Evolutionary conservation across 2,797 vertebrate species (phyloP).

Genomic region (Prunella strophiata): DNA sequence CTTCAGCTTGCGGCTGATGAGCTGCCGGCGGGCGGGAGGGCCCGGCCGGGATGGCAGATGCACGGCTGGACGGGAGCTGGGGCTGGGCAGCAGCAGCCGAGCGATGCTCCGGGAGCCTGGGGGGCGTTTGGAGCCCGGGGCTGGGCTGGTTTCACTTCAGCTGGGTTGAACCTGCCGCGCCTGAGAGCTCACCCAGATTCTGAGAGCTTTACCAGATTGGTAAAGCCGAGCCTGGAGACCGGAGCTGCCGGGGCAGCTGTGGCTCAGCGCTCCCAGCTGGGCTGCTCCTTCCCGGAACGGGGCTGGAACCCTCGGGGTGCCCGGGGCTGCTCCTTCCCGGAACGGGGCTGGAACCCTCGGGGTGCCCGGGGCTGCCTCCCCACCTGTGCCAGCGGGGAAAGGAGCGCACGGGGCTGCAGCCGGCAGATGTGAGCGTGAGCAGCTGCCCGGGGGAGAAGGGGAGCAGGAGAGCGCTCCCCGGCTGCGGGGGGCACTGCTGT

Average conservation of each 20-base stretch:
- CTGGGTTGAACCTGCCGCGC: background rate
- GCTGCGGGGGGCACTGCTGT: accelerated
- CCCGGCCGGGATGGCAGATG: background rate
- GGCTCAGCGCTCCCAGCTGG: background rate
- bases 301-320: background rate
- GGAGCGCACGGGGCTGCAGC: background rate
- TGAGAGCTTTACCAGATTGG: background rate
- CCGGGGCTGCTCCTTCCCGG: background rate
- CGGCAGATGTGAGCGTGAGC: background rate
- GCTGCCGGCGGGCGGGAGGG: background rate
- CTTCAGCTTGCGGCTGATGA: accelerated
- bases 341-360: background rate
- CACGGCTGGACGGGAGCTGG: no score
- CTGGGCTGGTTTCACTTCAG: background rate
- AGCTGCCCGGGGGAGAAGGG: background rate
- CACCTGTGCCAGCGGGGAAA: background rate
- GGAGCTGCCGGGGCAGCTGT: background rate
- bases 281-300: background rate
- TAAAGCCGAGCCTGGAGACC: background rate
- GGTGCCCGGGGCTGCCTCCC: background rate
- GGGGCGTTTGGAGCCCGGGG: no score
- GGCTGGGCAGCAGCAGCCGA: no score
- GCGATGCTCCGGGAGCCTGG: no score
- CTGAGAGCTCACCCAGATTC: background rate
- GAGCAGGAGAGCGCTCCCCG: background rate